A percentile compares a stretch with the other conserved stretches of the same genome.
phyloP scores from a whole-genome alignment of 1,140 invertebrate species.

The Formica selysi region DNA sequence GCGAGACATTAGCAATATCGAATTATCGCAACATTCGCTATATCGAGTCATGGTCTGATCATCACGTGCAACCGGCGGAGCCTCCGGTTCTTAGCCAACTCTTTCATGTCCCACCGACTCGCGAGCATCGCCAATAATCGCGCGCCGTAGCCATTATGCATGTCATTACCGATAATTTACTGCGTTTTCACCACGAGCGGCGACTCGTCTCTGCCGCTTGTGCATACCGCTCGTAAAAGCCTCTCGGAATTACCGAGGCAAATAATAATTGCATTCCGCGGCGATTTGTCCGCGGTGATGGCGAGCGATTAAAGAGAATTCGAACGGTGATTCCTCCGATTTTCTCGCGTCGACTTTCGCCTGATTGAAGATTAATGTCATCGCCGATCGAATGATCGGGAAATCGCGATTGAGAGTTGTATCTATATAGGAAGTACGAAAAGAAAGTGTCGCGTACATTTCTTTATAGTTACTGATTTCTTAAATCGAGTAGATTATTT shows the following conservation, averaged over 20 bases:
- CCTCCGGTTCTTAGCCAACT: conserved; percentile 14
- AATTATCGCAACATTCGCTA: conserved; percentile 34
- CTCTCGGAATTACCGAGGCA: conserved; percentile 47
- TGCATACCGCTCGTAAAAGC: conserved; percentile 37
- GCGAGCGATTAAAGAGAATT: conserved; percentile 44
- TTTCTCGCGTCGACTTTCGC: conserved; percentile 51
- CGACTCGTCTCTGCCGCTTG: conserved; percentile 36
- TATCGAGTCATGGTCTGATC: conserved; percentile 12
- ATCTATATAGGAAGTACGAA: not conserved
- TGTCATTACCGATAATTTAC: conserved; percentile 71
- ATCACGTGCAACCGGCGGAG: conserved; percentile 35
- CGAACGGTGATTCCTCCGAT: conserved; percentile 26
- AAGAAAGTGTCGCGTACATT: not conserved
- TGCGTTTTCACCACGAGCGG: conserved; percentile 64
- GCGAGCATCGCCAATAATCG: conserved; percentile 39
- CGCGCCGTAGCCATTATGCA: conserved; percentile 60
- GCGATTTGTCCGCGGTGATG: conserved; percentile 40
- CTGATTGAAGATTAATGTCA: conserved; percentile 47
- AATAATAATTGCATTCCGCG: conserved; percentile 67
- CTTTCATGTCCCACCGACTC: conserved; percentile 45
- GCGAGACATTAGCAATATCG: conserved; percentile 20
- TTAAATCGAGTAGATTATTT: not conserved
- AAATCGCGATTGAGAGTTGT: not conserved
- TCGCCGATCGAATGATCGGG: conserved; percentile 13
- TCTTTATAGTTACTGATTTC: conserved; percentile 1